phyloP scores from a whole-genome alignment of 1,140 invertebrate species.

The Oryzaephilus surinamensis region DNA sequence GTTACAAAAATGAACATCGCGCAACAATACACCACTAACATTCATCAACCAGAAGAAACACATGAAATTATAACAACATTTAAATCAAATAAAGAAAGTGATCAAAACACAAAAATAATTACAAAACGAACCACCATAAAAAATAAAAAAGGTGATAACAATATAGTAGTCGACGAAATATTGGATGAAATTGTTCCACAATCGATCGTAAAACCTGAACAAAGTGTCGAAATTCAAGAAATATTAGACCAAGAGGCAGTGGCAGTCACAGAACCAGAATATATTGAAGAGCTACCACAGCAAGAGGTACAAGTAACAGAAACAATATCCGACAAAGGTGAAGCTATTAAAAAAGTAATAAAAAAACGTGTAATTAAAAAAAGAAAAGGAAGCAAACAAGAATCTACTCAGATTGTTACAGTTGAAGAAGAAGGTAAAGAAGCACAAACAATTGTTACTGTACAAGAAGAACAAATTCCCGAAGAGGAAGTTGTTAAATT shows the following conservation, averaged over 20 bases:
- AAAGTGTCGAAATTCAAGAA: constrained; percentile 7
- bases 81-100: constrained; percentile 36
- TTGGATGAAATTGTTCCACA: constrained; percentile 31
- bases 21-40: constrained; percentile 24
- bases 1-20: constrained; percentile 19
- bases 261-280: constrained; percentile 11
- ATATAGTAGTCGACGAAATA: constrained; percentile 34
- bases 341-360: constrained; percentile 33
- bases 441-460: constrained; percentile 32
- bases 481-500: constrained; percentile 18
- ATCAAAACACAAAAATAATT: constrained; percentile 40
- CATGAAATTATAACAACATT: constrained; percentile 47
- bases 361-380: constrained; percentile 32
- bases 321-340: constrained; percentile 27
- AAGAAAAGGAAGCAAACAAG: constrained; percentile 27
- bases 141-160: constrained; percentile 29
- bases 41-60: constrained; percentile 38
- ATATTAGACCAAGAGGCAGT: constrained; percentile 27
- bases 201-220: constrained; percentile 21
- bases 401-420: constrained; percentile 38
- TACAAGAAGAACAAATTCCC: constrained; percentile 25
- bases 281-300: constrained; percentile 20
- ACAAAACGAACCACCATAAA: constrained; percentile 43
- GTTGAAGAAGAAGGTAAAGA: constrained; percentile 38
- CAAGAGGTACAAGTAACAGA: constrained; percentile 36